These are phyloP conservation scores for Ptychoptera contaminata DNA, from an alignment of 2,888 invertebrate species.

Conservation along the genomic window DNA sequence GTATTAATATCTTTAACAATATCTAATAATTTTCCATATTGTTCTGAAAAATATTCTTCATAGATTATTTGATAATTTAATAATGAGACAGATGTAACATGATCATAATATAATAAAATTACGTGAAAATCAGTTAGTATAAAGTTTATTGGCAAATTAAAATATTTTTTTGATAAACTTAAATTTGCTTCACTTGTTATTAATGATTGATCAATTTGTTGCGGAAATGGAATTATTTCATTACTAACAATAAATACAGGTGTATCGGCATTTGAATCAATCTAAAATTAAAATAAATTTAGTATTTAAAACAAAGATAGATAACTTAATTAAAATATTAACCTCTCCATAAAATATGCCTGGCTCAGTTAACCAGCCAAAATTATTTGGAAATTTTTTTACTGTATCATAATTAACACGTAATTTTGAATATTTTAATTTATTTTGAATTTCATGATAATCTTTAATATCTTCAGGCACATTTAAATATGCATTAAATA, in stretches of 20 bases:
- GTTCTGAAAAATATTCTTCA: slow-evolving; percentile 69
- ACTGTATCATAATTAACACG: slow-evolving; percentile 57
- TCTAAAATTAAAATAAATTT: slow-evolving; percentile 7
- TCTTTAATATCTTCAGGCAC: slow-evolving; percentile 42
- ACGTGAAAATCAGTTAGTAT: slow-evolving; percentile 84
- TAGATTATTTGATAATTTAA: slow-evolving; percentile 74
- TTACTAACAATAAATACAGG: slow-evolving; percentile 11
- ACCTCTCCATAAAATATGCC: slow-evolving; percentile 72
- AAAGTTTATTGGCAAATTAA: slow-evolving; percentile 49
- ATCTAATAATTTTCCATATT: slow-evolving; percentile 61
- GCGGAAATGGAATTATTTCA: slow-evolving; percentile 11
- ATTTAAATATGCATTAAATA: slow-evolving; percentile 63
- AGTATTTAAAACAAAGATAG: background rate
- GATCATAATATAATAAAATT: slow-evolving; percentile 65
- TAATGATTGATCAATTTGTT: background rate
- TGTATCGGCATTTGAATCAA: slow-evolving; percentile 11
- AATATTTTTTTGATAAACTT: slow-evolving; percentile 14
- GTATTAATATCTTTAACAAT: slow-evolving; percentile 66
- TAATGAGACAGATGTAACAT: slow-evolving; percentile 68
- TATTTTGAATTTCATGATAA: slow-evolving; percentile 57
- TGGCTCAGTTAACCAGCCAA: slow-evolving; percentile 78
- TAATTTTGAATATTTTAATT: slow-evolving; percentile 59
- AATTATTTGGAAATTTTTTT: slow-evolving; percentile 52
- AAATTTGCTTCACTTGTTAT: slow-evolving; percentile 11
- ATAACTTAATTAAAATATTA: slow-evolving; percentile 8